A percentile compares a stretch with the other conserved stretches of the same genome.
These are phyloP conservation scores for Synanthedon andrenaeformis DNA, from an alignment of 2,888 invertebrate genomes.

Conservation along the genomic window DNA sequence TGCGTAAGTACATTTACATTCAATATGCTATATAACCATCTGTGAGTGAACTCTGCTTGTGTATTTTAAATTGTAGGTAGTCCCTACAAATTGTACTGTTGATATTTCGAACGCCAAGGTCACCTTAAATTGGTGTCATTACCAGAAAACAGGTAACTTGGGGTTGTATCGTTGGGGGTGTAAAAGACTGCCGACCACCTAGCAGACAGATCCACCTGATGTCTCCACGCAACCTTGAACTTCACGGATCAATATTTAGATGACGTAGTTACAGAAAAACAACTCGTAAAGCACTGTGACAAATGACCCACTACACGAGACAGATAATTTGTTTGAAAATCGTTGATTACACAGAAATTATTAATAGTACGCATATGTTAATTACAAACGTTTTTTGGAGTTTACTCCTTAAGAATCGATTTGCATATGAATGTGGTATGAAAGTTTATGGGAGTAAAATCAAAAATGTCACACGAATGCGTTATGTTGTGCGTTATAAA, in stretches of 20 bases:
- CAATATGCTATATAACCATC: no score
- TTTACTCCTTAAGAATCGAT: no score
- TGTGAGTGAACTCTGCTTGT: no score
- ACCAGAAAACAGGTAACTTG: not conserved
- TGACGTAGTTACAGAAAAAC: constrained; percentile 31
- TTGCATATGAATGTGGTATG: no score
- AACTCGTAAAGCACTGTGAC: constrained; percentile 27
- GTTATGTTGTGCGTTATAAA: no score
- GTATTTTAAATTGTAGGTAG: not conserved
- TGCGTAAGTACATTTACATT: no score
- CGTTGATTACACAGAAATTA: constrained; percentile 6
- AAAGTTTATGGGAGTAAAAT: no score
- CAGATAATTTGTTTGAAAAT: constrained; percentile 17
- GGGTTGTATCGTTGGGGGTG: not conserved
- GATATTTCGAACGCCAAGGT: not conserved
- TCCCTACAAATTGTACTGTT: not conserved
- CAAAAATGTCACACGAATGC: no score
- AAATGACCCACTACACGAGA: constrained; percentile 26
- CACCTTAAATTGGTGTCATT: not conserved
- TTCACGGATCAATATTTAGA: constrained; percentile 44
- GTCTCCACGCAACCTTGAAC: constrained; percentile 48
- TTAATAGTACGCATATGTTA: not conserved
- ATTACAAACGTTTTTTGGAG: not conserved
- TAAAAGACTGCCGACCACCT: not conserved
- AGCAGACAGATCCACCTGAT: constrained; percentile 10